Evolutionary conservation across 2,113 vertebrate species (phyloP), one percentile per base, ranked within the genome.

Genomic region (Beaufortia kweichowensis): DNA sequence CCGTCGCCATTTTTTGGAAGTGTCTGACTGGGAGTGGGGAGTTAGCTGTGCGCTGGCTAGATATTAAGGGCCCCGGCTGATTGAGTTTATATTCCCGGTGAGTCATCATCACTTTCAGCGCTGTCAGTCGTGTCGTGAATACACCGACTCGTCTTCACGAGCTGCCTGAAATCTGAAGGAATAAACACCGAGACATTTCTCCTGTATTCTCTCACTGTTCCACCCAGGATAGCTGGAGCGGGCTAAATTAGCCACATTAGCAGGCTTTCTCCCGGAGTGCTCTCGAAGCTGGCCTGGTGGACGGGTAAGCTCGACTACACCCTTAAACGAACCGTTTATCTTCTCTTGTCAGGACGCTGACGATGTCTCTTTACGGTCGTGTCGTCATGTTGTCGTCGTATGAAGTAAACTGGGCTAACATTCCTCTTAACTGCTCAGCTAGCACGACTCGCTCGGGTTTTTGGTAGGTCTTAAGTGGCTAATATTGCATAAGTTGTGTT

Each of bases 1-100:
- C 26, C 86, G 89, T 83, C 92, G 91, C 92, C 92, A 93, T 93
- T 90, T 92, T 92, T 90, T 86, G 87, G 85, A 89, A 88, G 86
- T 86, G 88, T 82, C 88, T 86, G 89, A 84, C 88, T 87, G 75
- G 80, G 82, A 85, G 81, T 84, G 87, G 88, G 89, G 90, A 90
- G 83, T 90, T 90, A 90, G 85, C 76, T 70, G 69, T 80, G 50
- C 67, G 55, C 66, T 69, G 69, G 57, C 39, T 31, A 24, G 26
- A 23, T 21, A 43, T 24, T 26, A 43, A 55, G 15, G 46, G 29
- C 39, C 60, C 56, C 57, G 48, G 62, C 24, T 41, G 55, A 67
- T 75, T 39, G 57, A 24, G 68, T 41, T 66, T 14, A 55, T 26
- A 41, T 70, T 68, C 69, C 70, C 60, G 21, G 43, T 33, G 56